phyloP scores from a whole-genome alignment of 2,797 vertebrate species.

The Cetoscarus ocellatus region DNA sequence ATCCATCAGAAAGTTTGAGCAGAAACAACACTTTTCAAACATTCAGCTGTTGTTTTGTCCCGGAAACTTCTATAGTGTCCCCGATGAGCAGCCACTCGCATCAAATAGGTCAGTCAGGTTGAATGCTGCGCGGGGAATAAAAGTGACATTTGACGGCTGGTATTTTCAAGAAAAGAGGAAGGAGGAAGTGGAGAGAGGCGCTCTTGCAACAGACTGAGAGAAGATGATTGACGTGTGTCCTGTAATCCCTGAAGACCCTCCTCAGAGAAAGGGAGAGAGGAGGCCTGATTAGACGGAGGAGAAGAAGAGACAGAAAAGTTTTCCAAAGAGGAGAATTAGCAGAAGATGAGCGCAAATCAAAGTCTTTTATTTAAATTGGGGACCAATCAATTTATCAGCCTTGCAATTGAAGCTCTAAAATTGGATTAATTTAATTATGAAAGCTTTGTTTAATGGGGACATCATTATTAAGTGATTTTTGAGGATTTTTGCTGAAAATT shows the following conservation, averaged over 20 bases:
- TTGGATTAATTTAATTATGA: background rate
- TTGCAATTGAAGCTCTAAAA: background rate
- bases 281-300: too few relatives aligned
- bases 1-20: conserved; percentile 1
- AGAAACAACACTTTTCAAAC: conserved; percentile 4
- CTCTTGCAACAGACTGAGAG: conserved; percentile 14
- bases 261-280: too few relatives aligned
- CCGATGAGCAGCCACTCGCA: conserved; percentile 14
- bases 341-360: background rate
- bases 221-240: conserved; percentile 35
- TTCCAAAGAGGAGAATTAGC: conserved; percentile 4
- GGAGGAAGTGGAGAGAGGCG: background rate
- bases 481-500: background rate
- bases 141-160: conserved; percentile 10
- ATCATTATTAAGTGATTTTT: background rate
- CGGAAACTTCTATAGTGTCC: conserved; percentile 3
- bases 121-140: conserved; percentile 11
- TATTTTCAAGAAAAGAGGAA: background rate
- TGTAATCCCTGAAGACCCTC: background rate
- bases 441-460: background rate
- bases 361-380: background rate
- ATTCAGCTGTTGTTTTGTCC: conserved; percentile 12
- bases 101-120: conserved; percentile 19
- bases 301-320: conserved; percentile 33
- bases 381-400: background rate